Evolutionary conservation across 2,888 invertebrate genomes (phyloP).

Genomic region (Poecilobothrus nobilitatus): DNA sequence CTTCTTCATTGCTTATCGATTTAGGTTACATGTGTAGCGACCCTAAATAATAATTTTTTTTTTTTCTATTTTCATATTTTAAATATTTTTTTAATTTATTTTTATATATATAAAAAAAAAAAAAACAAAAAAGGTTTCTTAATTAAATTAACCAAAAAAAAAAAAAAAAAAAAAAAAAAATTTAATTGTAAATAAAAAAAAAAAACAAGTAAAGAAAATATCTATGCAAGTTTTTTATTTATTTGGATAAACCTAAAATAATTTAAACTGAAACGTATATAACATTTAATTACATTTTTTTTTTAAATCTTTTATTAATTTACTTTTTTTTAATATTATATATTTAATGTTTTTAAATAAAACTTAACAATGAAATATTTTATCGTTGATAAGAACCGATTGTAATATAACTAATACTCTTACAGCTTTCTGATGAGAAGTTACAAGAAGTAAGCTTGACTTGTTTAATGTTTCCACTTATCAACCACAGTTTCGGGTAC

Average conservation of each 20-base stretch:
- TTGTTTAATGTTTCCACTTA: slow-evolving; percentile 49
- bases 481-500: slow-evolving; percentile 63
- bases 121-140: not conserved
- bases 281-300: slow-evolving; percentile 5
- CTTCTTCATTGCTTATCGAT: slow-evolving; percentile 3
- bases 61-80: not conserved
- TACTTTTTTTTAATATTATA: not conserved
- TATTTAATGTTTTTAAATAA: not conserved
- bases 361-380: not conserved
- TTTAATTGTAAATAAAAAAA: not conserved
- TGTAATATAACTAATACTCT: not conserved
- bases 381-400: slow-evolving; percentile 3
- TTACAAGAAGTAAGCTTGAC: slow-evolving; percentile 12
- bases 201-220: not conserved
- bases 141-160: not conserved
- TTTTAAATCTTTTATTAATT: not conserved
- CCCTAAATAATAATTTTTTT: not conserved
- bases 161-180: too few species aligned
- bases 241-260: slow-evolving; percentile 6
- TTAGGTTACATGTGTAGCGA: not conserved
- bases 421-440: slow-evolving; percentile 6
- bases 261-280: slow-evolving; percentile 5
- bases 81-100: too few species aligned
- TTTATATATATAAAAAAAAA: too few species aligned
- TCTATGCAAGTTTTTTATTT: not conserved